phyloP scores from a whole-genome alignment of 2,888 invertebrate species.

The Luffia ferchaultella region DNA sequence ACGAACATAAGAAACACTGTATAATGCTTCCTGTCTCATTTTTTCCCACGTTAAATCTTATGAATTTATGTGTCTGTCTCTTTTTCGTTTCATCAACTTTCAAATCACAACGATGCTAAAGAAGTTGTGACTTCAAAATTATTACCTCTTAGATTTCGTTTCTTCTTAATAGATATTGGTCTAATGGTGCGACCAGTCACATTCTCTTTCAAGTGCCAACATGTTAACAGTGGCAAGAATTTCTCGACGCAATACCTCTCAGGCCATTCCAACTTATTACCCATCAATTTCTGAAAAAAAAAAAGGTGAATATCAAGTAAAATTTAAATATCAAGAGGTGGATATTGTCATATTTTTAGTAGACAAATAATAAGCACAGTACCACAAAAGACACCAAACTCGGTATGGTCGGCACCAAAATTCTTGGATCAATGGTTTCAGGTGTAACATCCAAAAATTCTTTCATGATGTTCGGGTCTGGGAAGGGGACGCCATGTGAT shows the following conservation, averaged over 20 bases:
- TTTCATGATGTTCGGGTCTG: constrained; percentile 75
- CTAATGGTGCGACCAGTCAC: constrained; percentile 35
- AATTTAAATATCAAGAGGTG: not conserved
- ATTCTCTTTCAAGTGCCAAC: constrained; percentile 74
- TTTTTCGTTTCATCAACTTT: no score
- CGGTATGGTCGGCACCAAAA: constrained; percentile 69
- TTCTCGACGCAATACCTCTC: constrained; percentile 80
- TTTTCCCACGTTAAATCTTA: no score
- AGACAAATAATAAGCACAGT: constrained; percentile 21
- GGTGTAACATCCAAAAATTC: constrained; percentile 72
- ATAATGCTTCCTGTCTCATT: no score
- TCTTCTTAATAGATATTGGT: constrained; percentile 44
- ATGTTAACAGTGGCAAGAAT: constrained; percentile 76
- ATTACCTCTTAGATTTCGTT: constrained; percentile 60
- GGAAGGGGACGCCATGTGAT: constrained; percentile 67
- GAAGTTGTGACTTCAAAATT: no score
- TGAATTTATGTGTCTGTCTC: no score
- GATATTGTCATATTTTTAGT: not conserved
- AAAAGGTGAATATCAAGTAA: not conserved
- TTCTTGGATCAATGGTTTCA: constrained; percentile 49
- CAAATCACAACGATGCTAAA: no score
- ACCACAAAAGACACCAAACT: constrained; percentile 76
- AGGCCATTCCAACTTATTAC: constrained; percentile 74
- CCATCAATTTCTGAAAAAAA: constrained; percentile 69
- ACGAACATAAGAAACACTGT: no score